Base-by-base conservation (phyloP, 2,888 invertebrate genomes). In the Eupithecia abbreviata region DNA sequence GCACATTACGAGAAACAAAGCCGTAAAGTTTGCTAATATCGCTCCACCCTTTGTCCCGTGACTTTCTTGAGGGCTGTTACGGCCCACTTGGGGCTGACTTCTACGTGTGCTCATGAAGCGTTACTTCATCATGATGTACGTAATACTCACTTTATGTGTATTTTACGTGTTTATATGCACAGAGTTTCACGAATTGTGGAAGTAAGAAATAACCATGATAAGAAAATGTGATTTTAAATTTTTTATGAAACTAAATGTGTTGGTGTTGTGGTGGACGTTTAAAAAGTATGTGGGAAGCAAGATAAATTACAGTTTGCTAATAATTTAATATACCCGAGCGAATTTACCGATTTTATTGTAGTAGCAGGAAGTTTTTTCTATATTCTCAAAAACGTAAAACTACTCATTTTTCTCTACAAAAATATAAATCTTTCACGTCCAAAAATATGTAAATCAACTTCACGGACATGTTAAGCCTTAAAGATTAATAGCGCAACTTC, bases 21-120 rank as follows among this genome's bases (percentile, higher is more conserved):
- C 68, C 49, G 73, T 76, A 75, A 81, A 83, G 79, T 83, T 83
- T 77, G 77, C 76, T 81, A 79, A 82, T 82, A 82, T 79, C 79
- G 79, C 79, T 81, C 78, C 77, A 76, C 77, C 78, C 80, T 80
- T 81, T 79, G 69, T 74, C 9, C 55, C 79, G 77, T 80, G 78
- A 79, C 82, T 81, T 79, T 79, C 74, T 69, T 30, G 18, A 45
- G 69, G 69, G 45, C 15, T 69, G 15, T 45, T 45, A 30, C 13
- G 45, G 12, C 18, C 7, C n/a, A 69, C 67, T 68, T 67, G 7
- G 45, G 45, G 3, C 10, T n/a, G 67, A 68, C 45, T 68, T 62
- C 62, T 62, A 10, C 58, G 58, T 58, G 58, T 58, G 9, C 4
- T 62, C 12, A 30, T 62, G 62, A 62, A 62, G 10, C 30, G 30